Evolutionary conservation across 2,888 invertebrate species (phyloP), one percentile per base, ranked within the genome.

Genomic region (Meiosimyza platycephala): DNA sequence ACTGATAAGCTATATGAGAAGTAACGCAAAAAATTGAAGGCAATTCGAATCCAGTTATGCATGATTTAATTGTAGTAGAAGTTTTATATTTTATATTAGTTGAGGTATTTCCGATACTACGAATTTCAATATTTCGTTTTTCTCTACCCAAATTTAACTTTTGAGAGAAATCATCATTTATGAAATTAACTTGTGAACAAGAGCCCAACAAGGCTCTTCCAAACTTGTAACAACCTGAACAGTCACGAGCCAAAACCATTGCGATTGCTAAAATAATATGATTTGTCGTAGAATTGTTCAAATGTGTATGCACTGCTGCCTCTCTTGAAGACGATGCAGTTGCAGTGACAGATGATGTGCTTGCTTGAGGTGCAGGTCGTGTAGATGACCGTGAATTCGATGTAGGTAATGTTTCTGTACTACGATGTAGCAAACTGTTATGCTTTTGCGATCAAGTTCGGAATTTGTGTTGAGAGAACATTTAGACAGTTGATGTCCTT

Each of bases 1-100:
- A 78, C 54, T 78, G 78, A 22, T 78, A 78, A 0, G 77, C 74
- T 13, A 78, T 78, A 16, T 75, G 67, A 7, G 77, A 70, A 13
- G 75, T 76, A 7, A 76, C 33, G 64, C 73, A 73, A 47, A 75
- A 76, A 33, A 72, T 66, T 9, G 76, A 60, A n/a, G 65, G 47
- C 1, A 73, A n/a, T 48, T 77, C 73, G 60, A 74, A 77, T 33
- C 63, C 62, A 28, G 60, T 70, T 16, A 63, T 22, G 7, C 70
- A 72, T 16, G 74, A 75, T 62, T 76, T 77, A 1, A 78, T 68
- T 63, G 54, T 64, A 13, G 72, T 68, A 6, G 52, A 72, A n/a
- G 60, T 3, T 28, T 28, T 28, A 4, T 28, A 28, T 28, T 28
- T 28, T 0, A 28, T 28, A 4, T 28, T 28, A 3, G 28, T 28